Evolutionary conservation across 2,888 invertebrate species (phyloP), one percentile per base, ranked within the genome.

Genomic region (Gortyna flavago): DNA sequence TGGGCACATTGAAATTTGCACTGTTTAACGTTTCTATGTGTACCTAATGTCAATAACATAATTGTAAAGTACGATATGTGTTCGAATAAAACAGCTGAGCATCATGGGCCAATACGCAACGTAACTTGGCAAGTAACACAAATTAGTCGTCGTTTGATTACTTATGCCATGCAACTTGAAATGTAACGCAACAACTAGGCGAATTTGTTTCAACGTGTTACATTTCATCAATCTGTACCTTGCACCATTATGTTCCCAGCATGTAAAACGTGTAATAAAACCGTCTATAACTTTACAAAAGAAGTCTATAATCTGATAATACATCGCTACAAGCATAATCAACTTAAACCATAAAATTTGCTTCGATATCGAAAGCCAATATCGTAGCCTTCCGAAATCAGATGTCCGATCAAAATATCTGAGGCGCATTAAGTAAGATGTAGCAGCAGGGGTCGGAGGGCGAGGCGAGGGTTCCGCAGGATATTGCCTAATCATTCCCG

Each of bases 401-500:
- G 93, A 94, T 93, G 94, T 94, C 94, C 94, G 94, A 94, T 94
- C 93, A 93, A 91, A 92, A 91, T 91, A 90, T 91, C 89, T 91
- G 92, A 90, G 92, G 93, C 89, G 93, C 94, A 94, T 95, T 95
- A 95, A 95, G 95, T 95, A 93, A 95, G 95, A 95, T 93, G 95
- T 95, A 93, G 91, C 93, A 87, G 92, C 90, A 92, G 94, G 94
- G 93, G 94, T 93, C 93, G 92, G 89, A 91, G 93, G 93, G 93
- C 89, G 91, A 90, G 92, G 85, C 91, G 93, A 93, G 94, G 95
- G 95, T 91, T 90, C 85, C 91, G 90, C 93, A 93, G 95, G 95
- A 96, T 96, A 96, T 96, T 96, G 96, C 95, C 96, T 95, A 95
- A 96, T 96, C 96, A 96, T 96, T 92, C 95, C 93, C 93, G 94